These are phyloP conservation scores for Philereme transversata DNA, from an alignment of 2,888 invertebrate species.

Conservation along the genomic window DNA sequence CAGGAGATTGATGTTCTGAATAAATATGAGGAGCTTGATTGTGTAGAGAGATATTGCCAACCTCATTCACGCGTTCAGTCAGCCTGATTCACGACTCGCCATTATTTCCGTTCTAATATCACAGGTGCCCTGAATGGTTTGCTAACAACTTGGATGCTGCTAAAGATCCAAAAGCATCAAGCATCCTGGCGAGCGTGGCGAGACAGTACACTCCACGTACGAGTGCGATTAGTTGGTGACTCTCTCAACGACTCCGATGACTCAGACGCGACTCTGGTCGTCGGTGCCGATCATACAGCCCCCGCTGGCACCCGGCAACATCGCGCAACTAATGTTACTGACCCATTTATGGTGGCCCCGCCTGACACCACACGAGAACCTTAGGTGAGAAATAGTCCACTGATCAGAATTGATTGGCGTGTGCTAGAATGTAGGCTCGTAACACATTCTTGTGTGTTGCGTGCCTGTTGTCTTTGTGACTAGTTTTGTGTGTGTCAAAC, in stretches of 20 bases:
- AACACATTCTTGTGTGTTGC: not conserved
- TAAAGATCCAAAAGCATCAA: constrained; percentile 80
- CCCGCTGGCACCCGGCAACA: constrained; percentile 39
- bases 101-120: not conserved
- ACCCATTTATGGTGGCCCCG: constrained; percentile 67
- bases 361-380: constrained; percentile 20
- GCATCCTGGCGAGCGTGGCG: constrained; percentile 77
- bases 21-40: no score
- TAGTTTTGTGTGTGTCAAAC: no score
- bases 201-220: constrained; percentile 75
- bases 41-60: not conserved
- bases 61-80: not conserved
- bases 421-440: constrained; percentile 11
- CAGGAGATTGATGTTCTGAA: no score
- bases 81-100: not conserved
- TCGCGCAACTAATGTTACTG: constrained; percentile 63
- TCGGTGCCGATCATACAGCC: constrained; percentile 22
- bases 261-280: constrained; percentile 53
- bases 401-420: not conserved
- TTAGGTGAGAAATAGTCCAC: no score
- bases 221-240: constrained; percentile 62
- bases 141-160: constrained; percentile 78
- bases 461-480: no score
- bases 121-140: constrained; percentile 76
- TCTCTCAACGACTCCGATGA: constrained; percentile 45